Percentiles rank a stretch among this genome's conserved stretches.
phyloP scores from a whole-genome alignment of 2,888 invertebrate genomes.

The Isotomurus palustris region DNA sequence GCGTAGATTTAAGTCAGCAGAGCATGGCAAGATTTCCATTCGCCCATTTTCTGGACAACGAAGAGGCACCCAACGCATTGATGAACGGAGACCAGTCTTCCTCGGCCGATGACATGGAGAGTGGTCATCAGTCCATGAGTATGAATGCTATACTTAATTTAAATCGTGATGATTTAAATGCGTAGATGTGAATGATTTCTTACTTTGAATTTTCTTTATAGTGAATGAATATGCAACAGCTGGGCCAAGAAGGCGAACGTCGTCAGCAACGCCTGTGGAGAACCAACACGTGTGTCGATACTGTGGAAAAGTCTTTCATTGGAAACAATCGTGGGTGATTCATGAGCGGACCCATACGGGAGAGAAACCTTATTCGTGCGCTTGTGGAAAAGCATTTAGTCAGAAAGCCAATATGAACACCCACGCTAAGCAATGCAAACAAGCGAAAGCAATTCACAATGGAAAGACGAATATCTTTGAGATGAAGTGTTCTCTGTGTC shows the following conservation, averaged over 20 bases:
- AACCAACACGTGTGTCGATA: constrained; percentile 17
- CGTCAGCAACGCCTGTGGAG: constrained; percentile 7
- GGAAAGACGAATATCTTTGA: constrained; percentile 35
- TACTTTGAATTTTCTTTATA: neutral
- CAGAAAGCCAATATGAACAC: constrained; percentile 33
- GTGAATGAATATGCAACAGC: neutral
- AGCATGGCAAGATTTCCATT: constrained; percentile 24
- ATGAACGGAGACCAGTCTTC: neutral
- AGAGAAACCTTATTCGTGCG: constrained; percentile 28
- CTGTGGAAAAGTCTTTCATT: constrained; percentile 32
- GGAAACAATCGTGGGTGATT: constrained; percentile 33
- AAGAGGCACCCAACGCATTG: neutral
- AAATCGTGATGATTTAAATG: neutral
- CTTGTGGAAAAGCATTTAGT: constrained; percentile 27
- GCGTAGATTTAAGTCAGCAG: constrained; percentile 6
- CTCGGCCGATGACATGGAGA: neutral
- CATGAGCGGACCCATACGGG: constrained; percentile 34
- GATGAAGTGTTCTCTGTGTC: constrained; percentile 34
- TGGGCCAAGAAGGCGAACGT: constrained; percentile 5
- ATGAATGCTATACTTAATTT: neutral
- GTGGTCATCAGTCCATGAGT: neutral
- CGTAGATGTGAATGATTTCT: neutral
- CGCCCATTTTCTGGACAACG: constrained; percentile 27
- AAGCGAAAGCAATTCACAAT: constrained; percentile 30
- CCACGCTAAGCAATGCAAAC: constrained; percentile 27